Conservation (phyloP, 1,140 invertebrate species). For the Chionoecetes opilio region DNA sequence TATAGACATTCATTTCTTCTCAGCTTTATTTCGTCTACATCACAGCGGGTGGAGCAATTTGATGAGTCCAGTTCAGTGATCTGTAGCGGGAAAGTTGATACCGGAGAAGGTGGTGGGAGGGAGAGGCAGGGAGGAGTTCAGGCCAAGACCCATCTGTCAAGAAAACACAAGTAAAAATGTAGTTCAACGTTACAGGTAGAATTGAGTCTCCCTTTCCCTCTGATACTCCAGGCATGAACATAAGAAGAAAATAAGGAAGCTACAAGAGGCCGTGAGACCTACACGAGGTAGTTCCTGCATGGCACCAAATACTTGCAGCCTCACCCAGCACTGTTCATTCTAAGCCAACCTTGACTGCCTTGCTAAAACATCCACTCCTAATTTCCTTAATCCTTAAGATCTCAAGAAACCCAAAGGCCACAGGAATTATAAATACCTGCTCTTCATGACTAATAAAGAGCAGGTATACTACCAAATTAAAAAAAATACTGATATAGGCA, state of each 20-base stretch:
- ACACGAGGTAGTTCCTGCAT: too few species aligned
- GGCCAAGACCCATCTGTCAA: conserved; percentile 70
- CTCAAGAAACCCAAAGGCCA: background rate
- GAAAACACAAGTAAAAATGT: background rate
- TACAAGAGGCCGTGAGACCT: too few species aligned
- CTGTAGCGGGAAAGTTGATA: conserved; percentile 74
- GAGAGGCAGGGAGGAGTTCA: conserved; percentile 66
- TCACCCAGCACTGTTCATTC: background rate
- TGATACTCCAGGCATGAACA: too few species aligned
- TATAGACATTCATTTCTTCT: too few species aligned
- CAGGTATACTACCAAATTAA: background rate
- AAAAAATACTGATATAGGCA: too few species aligned
- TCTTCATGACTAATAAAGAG: background rate
- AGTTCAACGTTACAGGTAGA: background rate
- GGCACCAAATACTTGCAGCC: background rate
- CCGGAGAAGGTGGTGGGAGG: conserved; percentile 75
- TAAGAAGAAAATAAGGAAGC: too few species aligned
- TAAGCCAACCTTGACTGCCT: too few species aligned
- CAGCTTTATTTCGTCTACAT: background rate
- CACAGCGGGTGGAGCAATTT: background rate
- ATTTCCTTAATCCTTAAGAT: background rate
- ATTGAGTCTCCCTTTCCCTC: too few species aligned
- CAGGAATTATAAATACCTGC: too few species aligned
- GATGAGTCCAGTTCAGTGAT: conserved; percentile 41
- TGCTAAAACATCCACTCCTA: too few species aligned